phyloP scores from a whole-genome alignment of 2,113 vertebrate species.

The Etheostoma spectabile region DNA sequence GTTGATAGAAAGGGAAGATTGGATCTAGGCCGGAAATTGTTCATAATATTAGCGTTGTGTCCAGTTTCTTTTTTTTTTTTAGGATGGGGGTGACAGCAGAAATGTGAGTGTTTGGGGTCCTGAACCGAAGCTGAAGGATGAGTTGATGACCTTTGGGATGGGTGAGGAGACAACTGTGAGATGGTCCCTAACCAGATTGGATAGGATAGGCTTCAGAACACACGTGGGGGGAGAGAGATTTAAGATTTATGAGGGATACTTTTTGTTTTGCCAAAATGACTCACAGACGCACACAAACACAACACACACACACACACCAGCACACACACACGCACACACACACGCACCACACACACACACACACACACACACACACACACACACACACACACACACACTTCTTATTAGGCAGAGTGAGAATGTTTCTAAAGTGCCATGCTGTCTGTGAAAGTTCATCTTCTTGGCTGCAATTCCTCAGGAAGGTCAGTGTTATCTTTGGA shows the following conservation, averaged over 20 bases:
- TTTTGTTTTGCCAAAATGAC: background rate
- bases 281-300: no score
- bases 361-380: background rate
- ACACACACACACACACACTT: background rate
- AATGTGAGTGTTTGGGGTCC: background rate
- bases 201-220: background rate
- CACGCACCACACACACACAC: no score
- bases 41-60: background rate
- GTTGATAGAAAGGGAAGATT: no score
- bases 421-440: conserved; percentile 16
- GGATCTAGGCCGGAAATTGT: no score
- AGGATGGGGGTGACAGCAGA: background rate
- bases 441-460: conserved; percentile 56
- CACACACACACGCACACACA: no score
- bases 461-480: conserved; percentile 49
- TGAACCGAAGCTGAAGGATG: background rate
- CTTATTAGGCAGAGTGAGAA: background rate
- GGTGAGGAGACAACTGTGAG: background rate
- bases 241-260: no score
- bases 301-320: no score
- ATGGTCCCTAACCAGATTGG: background rate
- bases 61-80: background rate
- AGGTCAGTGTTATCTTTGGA: conserved; percentile 45
- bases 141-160: background rate
- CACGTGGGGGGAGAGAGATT: no score